Percentiles rank a stretch among this genome's conserved stretches.
Conservation (phyloP, 2,797 vertebrate genomes). For the Poliocrania exsul region DNA sequence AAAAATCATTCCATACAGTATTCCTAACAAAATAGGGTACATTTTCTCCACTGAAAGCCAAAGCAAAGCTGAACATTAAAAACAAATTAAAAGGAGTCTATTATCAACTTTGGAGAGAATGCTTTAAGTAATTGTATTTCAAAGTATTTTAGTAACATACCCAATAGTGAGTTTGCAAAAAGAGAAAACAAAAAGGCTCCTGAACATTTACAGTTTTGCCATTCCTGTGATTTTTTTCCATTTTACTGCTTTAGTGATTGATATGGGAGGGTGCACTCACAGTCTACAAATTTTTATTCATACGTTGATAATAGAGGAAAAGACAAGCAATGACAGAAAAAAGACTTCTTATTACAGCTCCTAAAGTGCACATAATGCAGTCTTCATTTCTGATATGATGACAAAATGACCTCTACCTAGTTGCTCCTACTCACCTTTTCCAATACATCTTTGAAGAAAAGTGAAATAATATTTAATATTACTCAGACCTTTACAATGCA, state of each 20-base stretch:
- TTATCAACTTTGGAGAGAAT: background rate
- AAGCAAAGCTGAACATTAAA: background rate
- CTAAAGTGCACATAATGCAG: background rate
- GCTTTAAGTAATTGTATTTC: background rate
- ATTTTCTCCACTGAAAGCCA: background rate
- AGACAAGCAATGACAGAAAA: background rate
- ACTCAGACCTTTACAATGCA: background rate
- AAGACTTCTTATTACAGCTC: background rate
- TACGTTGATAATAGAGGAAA: background rate
- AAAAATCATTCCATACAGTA: background rate
- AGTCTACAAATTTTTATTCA: background rate
- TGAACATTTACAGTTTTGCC: background rate
- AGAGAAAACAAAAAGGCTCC: background rate
- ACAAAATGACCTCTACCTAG: background rate
- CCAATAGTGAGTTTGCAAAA: fast-evolving
- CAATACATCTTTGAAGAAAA: background rate
- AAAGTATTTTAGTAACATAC: background rate
- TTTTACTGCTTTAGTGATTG: background rate
- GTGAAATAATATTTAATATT: background rate
- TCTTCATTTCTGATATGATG: background rate
- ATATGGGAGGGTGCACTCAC: background rate
- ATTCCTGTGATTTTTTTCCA: background rate
- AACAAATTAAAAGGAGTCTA: background rate
- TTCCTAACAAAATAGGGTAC: background rate
- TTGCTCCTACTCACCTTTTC: background rate